Evolutionary conservation across 1,140 invertebrate genomes (phyloP), one percentile per base, ranked within the genome.

Genomic region (Drosophila elegans): DNA sequence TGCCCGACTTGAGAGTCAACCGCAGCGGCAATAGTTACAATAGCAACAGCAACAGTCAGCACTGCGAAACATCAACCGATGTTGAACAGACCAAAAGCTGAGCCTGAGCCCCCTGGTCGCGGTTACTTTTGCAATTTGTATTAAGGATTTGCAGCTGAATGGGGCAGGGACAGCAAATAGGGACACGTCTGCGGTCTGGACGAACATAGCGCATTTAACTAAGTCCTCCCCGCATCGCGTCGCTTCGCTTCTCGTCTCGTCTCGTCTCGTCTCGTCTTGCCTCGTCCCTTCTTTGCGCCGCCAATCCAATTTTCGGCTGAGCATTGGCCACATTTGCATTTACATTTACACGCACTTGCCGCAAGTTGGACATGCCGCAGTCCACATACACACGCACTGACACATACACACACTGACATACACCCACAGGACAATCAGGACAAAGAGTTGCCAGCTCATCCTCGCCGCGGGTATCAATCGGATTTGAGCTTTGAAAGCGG

Each of bases 321-420:
- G 78, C 83, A 88, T 88, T 79, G 83, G 82, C 75, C 82, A 69
- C 75, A 86, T 88, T 88, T 88, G 79, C 83, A 88, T 88, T 88
- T 88, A 89, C 78, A 88, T 88, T 88, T 88, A 89, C 78, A 88
- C 79, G 79, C 83, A 84, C 80, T 84, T 80, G 80, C 80, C 80
- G 56, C 81, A 84, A 57, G 53, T 84, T 41, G 81, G 68, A 85
- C 80, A 84, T 85, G 81, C 81, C 80, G 53, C 80, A 83, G 60
- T 49, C 69, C 51, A 32, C 53, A 56, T 32, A 34, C 64, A 54
- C 5, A 42, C 48, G 48, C 51, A 54, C 61, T 54, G 42, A 62
- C 56, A 45, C n/a, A 51, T 9, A 2, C 42, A 55, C 54, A 41
- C 29, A 29, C 21, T 16, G 9, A 27, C n/a, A 38, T 12, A 38